Conservation (phyloP, 2,113 vertebrate genomes). For the Passer montanus region DNA sequence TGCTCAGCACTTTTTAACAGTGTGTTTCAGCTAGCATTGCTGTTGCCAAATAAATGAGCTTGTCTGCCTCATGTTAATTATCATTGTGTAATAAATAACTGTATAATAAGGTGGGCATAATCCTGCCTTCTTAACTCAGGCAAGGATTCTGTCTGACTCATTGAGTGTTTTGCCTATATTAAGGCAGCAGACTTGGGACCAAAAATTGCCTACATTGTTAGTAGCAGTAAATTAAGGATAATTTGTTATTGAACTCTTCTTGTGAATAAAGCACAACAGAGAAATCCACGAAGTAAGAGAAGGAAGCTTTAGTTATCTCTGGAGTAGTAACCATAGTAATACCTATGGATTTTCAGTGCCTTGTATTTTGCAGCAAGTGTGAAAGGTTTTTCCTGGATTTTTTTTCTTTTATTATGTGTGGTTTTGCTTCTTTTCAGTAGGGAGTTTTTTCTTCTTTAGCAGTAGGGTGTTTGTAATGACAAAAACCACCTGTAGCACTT, state of each 20-base stretch:
- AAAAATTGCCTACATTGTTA: neutral
- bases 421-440: neutral
- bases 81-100: constrained; percentile 46
- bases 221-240: constrained; percentile 21
- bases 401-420: neutral
- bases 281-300: neutral
- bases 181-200: neutral
- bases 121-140: neutral
- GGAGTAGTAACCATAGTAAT: constrained; percentile 42
- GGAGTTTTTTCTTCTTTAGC: neutral
- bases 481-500: neutral
- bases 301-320: neutral
- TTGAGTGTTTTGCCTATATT: neutral
- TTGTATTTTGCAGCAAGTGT: neutral
- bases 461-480: neutral
- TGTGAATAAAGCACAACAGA: neutral
- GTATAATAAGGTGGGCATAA: constrained; percentile 4
- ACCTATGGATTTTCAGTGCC: neutral
- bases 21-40: constrained; percentile 15
- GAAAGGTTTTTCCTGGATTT: neutral
- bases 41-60: constrained; percentile 44
- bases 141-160: neutral
- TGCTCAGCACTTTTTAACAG: constrained; percentile 34
- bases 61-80: constrained; percentile 23
- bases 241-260: constrained; percentile 39